Base-by-base conservation (phyloP, 2,113 vertebrate genomes). In the Rhipidura dahli region DNA sequence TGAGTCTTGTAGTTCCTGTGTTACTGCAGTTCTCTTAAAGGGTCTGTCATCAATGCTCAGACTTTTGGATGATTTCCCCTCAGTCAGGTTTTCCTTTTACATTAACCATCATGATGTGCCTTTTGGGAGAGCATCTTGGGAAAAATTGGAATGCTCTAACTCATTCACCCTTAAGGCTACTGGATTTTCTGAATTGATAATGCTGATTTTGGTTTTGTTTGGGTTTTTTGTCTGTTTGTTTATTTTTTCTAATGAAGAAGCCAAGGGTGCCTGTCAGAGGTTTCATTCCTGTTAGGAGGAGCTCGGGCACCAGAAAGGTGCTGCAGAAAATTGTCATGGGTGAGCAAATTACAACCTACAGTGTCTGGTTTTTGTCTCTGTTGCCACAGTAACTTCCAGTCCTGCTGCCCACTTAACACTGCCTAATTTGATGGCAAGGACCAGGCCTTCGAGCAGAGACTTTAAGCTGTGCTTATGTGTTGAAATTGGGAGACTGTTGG, bases 1-100 rank as follows among this genome's bases (percentile, higher is more conserved):
- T 2, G 70, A 87, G 79, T 88, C 87, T 86, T 83, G 93, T 92
- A 90, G 60, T 68, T 95, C 76, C 93, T 83, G 56, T 94, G 64
- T 86, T 86, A 44, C 69, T 63, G 56, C 57, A n/a, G 71, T 83
- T 90, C 83, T 83, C 45, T 93, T 76, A 86, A 87, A 96, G 77
- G 85, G 68, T 90, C 85, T 96, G 68, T 94, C 92, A 92, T 27
- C n/a, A 39, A 68, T 68, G 37, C 72, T 79, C 31, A 83, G 88
- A 86, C 60, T 89, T 88, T 70, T 64, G 56, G 71, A 83, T 71
- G 23, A 59, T 83, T 92, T 92, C 85, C 68, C 56, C 94, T 92
- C 79, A 66, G 47, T 64, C 64, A 60, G 22, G 35, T 71, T 92
- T 83, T 90, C 31, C 39, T 92, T 88, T 87, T 80, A 44, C 22